Evolutionary conservation across 2,888 invertebrate species (phyloP).

Genomic region (Subacronicta megacephala): DNA sequence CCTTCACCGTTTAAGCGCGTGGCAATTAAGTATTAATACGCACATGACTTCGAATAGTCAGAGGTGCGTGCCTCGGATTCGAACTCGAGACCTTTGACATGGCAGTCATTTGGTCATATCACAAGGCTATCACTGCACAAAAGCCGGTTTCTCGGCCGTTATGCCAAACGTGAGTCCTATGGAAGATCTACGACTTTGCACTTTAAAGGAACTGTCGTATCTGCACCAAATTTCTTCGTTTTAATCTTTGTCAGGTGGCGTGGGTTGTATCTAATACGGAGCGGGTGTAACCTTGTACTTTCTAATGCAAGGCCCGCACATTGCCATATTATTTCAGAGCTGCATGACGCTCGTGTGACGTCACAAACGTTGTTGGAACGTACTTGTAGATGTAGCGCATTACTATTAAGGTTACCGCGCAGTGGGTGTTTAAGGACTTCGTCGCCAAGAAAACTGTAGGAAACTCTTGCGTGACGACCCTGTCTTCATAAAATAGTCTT

Average conservation of each 20-base stretch:
- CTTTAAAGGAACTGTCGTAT: slow-evolving; percentile 2
- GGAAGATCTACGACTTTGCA: no score
- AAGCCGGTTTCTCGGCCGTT: neutral
- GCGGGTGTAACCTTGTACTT: slow-evolving; percentile 59
- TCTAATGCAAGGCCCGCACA: slow-evolving; percentile 55
- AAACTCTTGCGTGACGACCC: slow-evolving; percentile 1
- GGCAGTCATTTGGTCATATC: no score
- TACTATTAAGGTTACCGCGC: slow-evolving; percentile 10
- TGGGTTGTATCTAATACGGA: slow-evolving; percentile 44
- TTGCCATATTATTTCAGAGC: slow-evolving; percentile 32
- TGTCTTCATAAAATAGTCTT: neutral
- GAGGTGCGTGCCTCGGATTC: no score
- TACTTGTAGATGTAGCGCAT: slow-evolving; percentile 6
- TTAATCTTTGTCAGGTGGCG: slow-evolving; percentile 35
- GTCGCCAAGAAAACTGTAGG: neutral
- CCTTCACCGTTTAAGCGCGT: no score
- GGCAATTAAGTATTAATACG: no score
- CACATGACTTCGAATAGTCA: no score
- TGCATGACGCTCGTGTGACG: slow-evolving; percentile 47
- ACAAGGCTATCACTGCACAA: no score
- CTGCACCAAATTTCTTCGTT: slow-evolving; percentile 14
- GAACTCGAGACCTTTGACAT: no score
- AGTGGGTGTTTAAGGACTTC: slow-evolving; percentile 1
- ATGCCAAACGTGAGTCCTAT: no score
- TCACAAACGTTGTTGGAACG: slow-evolving; percentile 22